phyloP scores from a whole-genome alignment of 1,140 invertebrate species.

The Aleiodes sp. region DNA sequence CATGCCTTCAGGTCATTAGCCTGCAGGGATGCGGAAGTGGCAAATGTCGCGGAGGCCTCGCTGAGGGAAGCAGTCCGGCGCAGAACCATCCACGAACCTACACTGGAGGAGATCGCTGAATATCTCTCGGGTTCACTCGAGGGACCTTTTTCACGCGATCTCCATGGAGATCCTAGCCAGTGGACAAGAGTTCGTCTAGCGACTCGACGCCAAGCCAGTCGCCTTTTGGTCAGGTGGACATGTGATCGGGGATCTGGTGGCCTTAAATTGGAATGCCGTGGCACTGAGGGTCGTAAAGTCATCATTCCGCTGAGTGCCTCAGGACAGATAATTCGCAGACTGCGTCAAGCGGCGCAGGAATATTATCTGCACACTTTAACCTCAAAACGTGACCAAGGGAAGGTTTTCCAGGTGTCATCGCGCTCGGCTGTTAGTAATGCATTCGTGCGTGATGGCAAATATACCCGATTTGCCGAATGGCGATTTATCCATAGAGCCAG shows the following conservation, averaged over 20 bases:
- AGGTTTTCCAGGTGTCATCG: slow-evolving; percentile 32
- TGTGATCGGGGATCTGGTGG: slow-evolving; percentile 19
- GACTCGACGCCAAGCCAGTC: not conserved
- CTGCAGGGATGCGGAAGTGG: slow-evolving; percentile 35
- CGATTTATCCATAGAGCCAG: slow-evolving; percentile 55
- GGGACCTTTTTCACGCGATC: slow-evolving; percentile 21
- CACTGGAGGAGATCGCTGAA: slow-evolving; percentile 10
- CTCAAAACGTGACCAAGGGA: slow-evolving; percentile 41
- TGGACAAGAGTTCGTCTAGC: slow-evolving; percentile 41
- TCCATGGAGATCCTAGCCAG: slow-evolving; percentile 19
- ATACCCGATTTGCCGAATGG: slow-evolving; percentile 54
- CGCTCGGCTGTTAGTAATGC: slow-evolving; percentile 34
- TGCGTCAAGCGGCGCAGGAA: slow-evolving; percentile 23
- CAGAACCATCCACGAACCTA: slow-evolving; percentile 12
- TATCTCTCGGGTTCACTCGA: slow-evolving; percentile 32
- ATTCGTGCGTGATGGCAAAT: slow-evolving; percentile 43
- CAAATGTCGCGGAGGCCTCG: slow-evolving; percentile 32
- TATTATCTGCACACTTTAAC: slow-evolving; percentile 19
- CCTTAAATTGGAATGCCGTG: not conserved
- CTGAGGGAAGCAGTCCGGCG: slow-evolving; percentile 18
- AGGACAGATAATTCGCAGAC: slow-evolving; percentile 8
- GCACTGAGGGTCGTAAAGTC: not conserved
- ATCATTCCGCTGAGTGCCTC: slow-evolving; percentile 24
- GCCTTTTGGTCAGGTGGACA: slow-evolving; percentile 35
- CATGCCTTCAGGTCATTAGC: slow-evolving; percentile 47